phyloP scores from a whole-genome alignment of 2,888 invertebrate genomes.

The Dryobotodes eremita region DNA sequence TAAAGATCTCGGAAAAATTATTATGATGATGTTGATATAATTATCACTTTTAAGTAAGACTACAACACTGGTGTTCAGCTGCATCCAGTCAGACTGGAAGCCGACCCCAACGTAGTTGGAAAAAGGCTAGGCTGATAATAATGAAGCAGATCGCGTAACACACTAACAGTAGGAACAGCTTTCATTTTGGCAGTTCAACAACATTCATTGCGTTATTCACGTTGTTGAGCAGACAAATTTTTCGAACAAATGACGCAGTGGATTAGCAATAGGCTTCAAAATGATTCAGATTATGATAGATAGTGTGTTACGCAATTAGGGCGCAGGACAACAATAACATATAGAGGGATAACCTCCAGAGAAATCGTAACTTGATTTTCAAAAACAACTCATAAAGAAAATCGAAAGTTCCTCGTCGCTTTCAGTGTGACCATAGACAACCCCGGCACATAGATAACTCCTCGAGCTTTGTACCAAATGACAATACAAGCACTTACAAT shows the following conservation, averaged over 20 bases:
- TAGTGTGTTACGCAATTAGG: too few relatives aligned
- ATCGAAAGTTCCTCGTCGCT: slow-evolving; percentile 36
- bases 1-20: neutral
- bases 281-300: too few relatives aligned
- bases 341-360: neutral
- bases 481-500: slow-evolving; percentile 80
- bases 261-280: too few relatives aligned
- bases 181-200: too few relatives aligned
- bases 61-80: neutral
- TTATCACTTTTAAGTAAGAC: neutral
- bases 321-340: neutral
- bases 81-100: neutral
- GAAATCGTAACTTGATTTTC: too few relatives aligned
- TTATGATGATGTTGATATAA: neutral
- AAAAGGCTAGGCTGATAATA: neutral
- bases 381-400: neutral
- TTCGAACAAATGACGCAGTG: too few relatives aligned
- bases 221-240: too few relatives aligned
- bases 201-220: too few relatives aligned
- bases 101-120: too few relatives aligned
- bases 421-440: slow-evolving; percentile 37
- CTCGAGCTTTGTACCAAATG: slow-evolving; percentile 73
- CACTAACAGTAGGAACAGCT: too few relatives aligned
- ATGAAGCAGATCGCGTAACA: neutral
- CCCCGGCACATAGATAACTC: slow-evolving; percentile 65